A percentile compares a stretch with the other conserved stretches of the same genome.
Conservation (phyloP, 2,797 vertebrate genomes). For the Dermochelys coriacea region DNA sequence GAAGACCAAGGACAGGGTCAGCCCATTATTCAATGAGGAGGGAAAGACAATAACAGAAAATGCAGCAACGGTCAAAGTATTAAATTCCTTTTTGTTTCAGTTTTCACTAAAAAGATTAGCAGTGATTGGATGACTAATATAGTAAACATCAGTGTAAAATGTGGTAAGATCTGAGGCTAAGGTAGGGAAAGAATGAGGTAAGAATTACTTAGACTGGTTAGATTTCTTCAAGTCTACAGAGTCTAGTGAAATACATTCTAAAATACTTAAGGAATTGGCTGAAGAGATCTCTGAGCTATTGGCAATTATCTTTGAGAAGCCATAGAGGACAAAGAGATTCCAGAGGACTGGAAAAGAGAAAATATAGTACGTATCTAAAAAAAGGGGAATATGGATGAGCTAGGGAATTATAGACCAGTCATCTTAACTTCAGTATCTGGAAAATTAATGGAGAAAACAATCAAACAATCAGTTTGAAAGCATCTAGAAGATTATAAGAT, state of each 20-base stretch:
- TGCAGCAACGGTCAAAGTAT: neutral
- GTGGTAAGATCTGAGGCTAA: neutral
- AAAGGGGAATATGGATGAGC: neutral
- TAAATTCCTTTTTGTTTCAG: neutral
- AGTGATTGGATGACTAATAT: neutral
- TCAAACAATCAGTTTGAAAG: neutral
- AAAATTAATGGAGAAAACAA: neutral
- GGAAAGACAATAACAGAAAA: neutral
- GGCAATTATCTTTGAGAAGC: neutral
- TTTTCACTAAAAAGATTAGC: neutral
- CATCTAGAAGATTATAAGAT: neutral
- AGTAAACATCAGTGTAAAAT: neutral
- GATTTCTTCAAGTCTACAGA: neutral
- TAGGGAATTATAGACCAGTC: neutral
- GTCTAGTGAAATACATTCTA: neutral
- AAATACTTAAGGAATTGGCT: neutral
- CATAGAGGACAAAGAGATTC: neutral
- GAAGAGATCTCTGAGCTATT: neutral
- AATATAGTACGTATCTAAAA: neutral
- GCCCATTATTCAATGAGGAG: neutral
- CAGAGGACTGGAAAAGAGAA: neutral
- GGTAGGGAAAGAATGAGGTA: neutral
- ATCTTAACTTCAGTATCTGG: neutral
- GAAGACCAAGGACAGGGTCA: neutral
- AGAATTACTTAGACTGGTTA: neutral